Conservation (phyloP, 2,888 invertebrate species). For the Monoplex corrugatus region DNA sequence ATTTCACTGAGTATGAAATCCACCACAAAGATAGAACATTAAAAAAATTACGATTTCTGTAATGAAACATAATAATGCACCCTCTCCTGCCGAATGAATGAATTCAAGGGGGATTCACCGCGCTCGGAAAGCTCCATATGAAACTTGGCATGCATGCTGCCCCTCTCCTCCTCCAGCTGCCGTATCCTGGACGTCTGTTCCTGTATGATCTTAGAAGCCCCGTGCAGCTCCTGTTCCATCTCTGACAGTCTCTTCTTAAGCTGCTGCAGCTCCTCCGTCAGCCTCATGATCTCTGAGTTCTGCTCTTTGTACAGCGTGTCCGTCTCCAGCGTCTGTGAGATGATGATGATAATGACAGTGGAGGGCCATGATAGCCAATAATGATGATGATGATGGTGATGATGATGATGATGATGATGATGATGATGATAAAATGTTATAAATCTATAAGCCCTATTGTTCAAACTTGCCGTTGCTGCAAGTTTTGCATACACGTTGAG, state of each 20-base stretch:
- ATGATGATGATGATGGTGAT: no score
- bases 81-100: no score
- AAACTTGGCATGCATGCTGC: conserved; percentile 60
- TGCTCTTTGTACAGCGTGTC: conserved; percentile 64
- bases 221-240: conserved; percentile 62
- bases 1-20: no score
- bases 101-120: no score
- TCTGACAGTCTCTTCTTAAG: conserved; percentile 66
- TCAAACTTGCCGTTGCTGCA: background rate
- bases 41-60: no score
- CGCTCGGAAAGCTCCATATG: conserved; percentile 65
- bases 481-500: no score
- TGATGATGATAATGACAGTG: no score
- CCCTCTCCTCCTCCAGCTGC: conserved; percentile 57
- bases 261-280: conserved; percentile 64
- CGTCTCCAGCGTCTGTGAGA: conserved; percentile 58
- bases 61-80: no score
- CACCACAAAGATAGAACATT: no score
- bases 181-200: conserved; percentile 67
- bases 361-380: no score
- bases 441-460: background rate
- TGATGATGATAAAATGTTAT: no score
- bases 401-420: no score
- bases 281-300: conserved; percentile 64
- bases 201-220: conserved; percentile 66